Conservation (phyloP, 1,140 invertebrate species). For the Aphis craccivora region DNA sequence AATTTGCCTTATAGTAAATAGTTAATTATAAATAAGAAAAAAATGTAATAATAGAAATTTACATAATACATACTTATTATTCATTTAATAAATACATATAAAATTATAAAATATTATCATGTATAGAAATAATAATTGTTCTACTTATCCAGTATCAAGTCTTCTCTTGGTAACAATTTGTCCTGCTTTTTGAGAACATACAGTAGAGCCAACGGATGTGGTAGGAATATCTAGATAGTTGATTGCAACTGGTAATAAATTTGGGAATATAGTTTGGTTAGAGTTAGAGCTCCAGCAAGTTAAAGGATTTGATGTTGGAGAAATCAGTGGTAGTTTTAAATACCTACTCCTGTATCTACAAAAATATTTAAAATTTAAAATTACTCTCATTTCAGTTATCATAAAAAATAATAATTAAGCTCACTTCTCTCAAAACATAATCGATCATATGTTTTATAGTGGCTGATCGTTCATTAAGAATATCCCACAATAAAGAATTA, state of each 20-base stretch:
- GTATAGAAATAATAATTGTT: neutral
- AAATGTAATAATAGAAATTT: no score
- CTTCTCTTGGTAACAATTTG: neutral
- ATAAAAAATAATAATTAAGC: neutral
- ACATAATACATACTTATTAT: no score
- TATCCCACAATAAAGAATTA: neutral
- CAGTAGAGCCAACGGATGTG: neutral
- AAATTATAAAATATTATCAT: no score
- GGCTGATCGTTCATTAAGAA: neutral
- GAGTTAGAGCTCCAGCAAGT: neutral
- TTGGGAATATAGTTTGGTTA: neutral
- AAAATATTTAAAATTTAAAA: neutral
- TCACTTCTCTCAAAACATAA: neutral
- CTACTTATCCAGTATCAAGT: neutral
- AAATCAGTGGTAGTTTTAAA: conserved; percentile 6
- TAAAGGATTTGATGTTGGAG: neutral
- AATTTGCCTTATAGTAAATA: no score
- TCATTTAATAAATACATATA: no score
- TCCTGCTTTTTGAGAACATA: neutral
- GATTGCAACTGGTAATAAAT: neutral
- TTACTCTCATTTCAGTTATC: neutral
- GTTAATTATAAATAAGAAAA: no score
- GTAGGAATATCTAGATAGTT: neutral
- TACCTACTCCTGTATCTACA: neutral
- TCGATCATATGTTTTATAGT: neutral